These are phyloP conservation scores for Mixornis gularis DNA, from an alignment of 2,113 vertebrate genomes.

Conservation along the genomic window DNA sequence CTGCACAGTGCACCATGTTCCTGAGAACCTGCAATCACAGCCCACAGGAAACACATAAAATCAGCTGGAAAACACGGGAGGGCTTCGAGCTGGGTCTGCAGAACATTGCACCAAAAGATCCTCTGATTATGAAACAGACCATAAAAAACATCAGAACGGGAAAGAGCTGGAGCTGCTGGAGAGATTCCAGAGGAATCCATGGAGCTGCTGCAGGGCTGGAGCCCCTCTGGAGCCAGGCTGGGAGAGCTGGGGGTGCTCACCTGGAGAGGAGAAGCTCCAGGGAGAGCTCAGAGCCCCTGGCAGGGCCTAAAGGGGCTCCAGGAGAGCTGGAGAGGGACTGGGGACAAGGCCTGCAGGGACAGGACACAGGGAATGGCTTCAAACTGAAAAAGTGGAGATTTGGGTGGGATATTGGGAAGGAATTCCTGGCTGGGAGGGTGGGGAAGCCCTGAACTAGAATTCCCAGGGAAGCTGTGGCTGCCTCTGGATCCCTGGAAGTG, in stretches of 20 bases:
- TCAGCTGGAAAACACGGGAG: background rate
- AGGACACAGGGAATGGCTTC: background rate
- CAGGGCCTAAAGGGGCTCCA: background rate
- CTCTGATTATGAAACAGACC: background rate
- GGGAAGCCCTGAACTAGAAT: background rate
- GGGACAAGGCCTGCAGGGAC: background rate
- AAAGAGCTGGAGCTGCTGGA: background rate
- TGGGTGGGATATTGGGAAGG: background rate
- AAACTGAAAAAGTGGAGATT: fast-evolving
- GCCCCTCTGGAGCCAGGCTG: background rate
- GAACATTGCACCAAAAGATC: background rate
- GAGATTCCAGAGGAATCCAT: fast-evolving
- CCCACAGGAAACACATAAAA: background rate
- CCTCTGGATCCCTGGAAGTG: background rate
- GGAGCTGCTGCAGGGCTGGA: background rate
- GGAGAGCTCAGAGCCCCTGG: background rate
- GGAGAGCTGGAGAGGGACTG: background rate
- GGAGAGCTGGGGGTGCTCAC: background rate
- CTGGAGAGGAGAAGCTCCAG: background rate
- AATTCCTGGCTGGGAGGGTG: background rate
- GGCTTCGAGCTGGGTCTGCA: background rate
- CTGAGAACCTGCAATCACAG: conserved; percentile 84
- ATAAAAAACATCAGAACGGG: background rate
- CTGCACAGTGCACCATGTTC: conserved; percentile 97
- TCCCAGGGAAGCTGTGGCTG: background rate